Conservation (phyloP, 2,888 invertebrate genomes). For the Pemphredon lugubris region DNA sequence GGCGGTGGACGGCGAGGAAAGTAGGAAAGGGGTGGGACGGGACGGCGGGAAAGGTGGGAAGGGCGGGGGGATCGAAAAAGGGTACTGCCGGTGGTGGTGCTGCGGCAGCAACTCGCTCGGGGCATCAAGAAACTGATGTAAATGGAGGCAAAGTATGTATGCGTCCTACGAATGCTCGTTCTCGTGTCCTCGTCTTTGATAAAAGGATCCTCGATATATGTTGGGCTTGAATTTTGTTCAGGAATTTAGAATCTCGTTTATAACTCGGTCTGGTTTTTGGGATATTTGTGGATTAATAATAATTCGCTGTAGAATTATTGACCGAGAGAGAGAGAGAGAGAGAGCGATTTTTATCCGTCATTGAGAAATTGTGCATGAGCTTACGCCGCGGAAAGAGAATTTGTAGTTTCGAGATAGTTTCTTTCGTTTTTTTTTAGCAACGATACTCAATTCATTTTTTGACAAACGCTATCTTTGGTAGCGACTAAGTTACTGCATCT, state of each 20-base stretch:
- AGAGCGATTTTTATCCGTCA: too few species aligned
- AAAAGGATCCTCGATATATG: conserved; percentile 35
- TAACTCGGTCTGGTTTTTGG: too few species aligned
- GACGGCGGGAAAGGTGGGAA: conserved; percentile 45
- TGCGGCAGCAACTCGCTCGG: conserved; percentile 63
- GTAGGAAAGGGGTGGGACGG: conserved; percentile 55
- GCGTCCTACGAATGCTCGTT: conserved; percentile 56
- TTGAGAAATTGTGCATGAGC: too few species aligned
- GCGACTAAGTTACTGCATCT: too few species aligned
- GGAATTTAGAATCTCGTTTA: too few species aligned
- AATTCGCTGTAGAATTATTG: neutral
- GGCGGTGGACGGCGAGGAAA: conserved; percentile 56
- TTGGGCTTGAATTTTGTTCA: neutral
- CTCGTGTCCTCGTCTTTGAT: conserved; percentile 50
- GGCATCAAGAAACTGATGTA: conserved; percentile 67
- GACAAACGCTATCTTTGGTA: too few species aligned
- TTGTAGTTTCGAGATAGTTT: too few species aligned
- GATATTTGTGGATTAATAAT: too few species aligned
- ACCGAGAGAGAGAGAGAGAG: too few species aligned
- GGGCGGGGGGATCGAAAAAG: conserved; percentile 58
- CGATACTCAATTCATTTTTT: too few species aligned
- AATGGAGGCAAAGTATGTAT: conserved; percentile 56
- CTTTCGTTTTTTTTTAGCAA: too few species aligned
- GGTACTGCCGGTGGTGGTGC: conserved; percentile 53
- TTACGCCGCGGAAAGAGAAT: too few species aligned